Conservation (phyloP, 2,888 invertebrate genomes). For the Harpalus rufipes region DNA sequence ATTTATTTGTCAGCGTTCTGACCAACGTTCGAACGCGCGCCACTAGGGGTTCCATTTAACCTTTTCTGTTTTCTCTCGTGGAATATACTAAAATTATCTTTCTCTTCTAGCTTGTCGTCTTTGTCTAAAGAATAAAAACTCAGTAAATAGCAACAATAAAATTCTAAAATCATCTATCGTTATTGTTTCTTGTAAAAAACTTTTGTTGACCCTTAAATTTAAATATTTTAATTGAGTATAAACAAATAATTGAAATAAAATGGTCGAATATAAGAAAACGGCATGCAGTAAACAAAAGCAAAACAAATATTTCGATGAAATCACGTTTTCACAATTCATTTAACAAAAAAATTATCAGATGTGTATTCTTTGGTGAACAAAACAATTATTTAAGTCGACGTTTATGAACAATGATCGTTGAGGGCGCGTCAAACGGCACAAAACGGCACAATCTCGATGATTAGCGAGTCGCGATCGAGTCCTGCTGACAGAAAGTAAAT, state of each 20-base stretch:
- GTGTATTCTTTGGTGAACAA: neutral
- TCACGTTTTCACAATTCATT: slow-evolving; percentile 38
- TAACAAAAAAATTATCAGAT: slow-evolving; percentile 42
- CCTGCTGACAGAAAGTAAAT: slow-evolving; percentile 62
- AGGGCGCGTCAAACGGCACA: neutral
- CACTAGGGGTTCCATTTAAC: no score
- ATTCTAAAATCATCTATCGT: no score
- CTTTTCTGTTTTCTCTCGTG: no score
- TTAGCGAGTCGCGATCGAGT: slow-evolving; percentile 55
- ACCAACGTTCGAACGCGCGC: no score
- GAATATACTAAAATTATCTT: no score
- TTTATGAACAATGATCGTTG: slow-evolving; percentile 21
- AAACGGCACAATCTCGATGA: slow-evolving; percentile 53
- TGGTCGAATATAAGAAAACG: slow-evolving; percentile 6
- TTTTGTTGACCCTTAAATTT: no score
- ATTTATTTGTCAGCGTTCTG: no score
- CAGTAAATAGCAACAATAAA: no score
- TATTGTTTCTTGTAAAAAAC: no score
- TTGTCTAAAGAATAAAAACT: no score
- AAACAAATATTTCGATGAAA: slow-evolving; percentile 42
- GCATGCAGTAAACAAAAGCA: slow-evolving; percentile 23
- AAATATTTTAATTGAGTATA: neutral
- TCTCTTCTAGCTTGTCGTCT: no score
- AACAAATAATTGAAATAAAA: neutral
- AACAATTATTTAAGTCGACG: slow-evolving; percentile 53